Evolutionary conservation across 1,140 invertebrate species (phyloP).

Genomic region (Bombus turneri): DNA sequence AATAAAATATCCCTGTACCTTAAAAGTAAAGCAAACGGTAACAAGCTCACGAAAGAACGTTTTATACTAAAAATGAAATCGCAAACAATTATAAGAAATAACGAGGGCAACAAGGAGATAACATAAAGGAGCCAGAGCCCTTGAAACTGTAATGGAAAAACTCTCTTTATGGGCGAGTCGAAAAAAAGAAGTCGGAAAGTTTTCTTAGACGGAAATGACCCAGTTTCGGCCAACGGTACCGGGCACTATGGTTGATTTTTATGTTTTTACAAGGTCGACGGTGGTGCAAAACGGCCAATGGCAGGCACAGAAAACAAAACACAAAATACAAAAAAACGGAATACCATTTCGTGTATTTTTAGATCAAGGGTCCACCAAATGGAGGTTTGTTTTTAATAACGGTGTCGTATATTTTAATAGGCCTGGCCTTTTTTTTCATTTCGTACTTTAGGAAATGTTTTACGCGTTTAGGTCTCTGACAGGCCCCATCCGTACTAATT

Average conservation of each 20-base stretch:
- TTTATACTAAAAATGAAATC: neutral
- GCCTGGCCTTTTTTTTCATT: constrained; percentile 56
- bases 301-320: constrained; percentile 70
- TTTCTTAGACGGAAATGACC: constrained; percentile 52
- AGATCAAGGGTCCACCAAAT: constrained; percentile 58
- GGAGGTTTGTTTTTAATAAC: constrained; percentile 76
- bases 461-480: constrained; percentile 57
- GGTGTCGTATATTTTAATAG: constrained; percentile 79
- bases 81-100: neutral
- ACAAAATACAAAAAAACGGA: constrained; percentile 61
- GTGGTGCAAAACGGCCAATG: constrained; percentile 45
- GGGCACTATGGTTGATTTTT: constrained; percentile 72
- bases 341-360: constrained; percentile 71
- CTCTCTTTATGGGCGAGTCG: constrained; percentile 4
- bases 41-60: neutral
- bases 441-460: constrained; percentile 29
- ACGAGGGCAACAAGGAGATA: neutral
- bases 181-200: constrained; percentile 19
- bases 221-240: constrained; percentile 64
- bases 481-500: constrained; percentile 70
- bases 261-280: constrained; percentile 72
- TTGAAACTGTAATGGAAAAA: neutral
- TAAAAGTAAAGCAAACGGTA: neutral
- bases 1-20: neutral
- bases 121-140: constrained; percentile 13